A percentile compares a stretch with the other conserved stretches of the same genome.
phyloP scores from a whole-genome alignment of 92 coral and sea anemone genomes.

The Galaxea fascicularis region DNA sequence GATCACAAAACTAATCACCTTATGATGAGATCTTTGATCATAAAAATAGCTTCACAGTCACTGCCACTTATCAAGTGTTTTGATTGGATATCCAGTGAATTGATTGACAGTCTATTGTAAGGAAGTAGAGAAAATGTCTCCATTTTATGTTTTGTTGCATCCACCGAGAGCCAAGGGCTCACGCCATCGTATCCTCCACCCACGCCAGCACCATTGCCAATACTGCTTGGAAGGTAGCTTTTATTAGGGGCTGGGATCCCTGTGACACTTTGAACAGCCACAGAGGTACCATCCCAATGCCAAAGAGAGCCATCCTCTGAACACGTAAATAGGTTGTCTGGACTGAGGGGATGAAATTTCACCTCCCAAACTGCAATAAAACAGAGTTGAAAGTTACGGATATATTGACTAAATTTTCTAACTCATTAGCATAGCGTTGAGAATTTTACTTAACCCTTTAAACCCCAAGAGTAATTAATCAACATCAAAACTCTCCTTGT shows the following conservation, averaged over 20 bases:
- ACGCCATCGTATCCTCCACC: constrained; percentile 62
- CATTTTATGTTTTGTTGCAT: constrained; percentile 95
- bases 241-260: constrained; percentile 57
- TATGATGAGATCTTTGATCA: constrained; percentile 83
- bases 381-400: background rate
- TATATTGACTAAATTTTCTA: too few relatives aligned
- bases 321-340: constrained; percentile 96
- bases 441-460: too few relatives aligned
- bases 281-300: constrained; percentile 99
- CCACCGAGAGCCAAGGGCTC: constrained; percentile 99
- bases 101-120: constrained; percentile 90
- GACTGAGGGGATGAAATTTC: constrained; percentile 88
- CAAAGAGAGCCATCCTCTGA: constrained; percentile 98
- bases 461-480: too few relatives aligned
- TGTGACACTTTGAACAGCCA: constrained; percentile 64
- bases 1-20: constrained; percentile 51
- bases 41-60: constrained; percentile 98
- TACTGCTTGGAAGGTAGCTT: constrained; percentile 41
- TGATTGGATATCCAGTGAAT: constrained; percentile 91
- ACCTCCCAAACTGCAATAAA: constrained; percentile 92
- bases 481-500: too few relatives aligned
- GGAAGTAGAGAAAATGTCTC: constrained; percentile 95
- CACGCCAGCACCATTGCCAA: constrained; percentile 64
- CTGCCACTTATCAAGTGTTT: constrained; percentile 93
- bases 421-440: too few relatives aligned